Evolutionary conservation across 2,888 invertebrate genomes (phyloP).

Genomic region (Xestoiulus laeticollis): DNA sequence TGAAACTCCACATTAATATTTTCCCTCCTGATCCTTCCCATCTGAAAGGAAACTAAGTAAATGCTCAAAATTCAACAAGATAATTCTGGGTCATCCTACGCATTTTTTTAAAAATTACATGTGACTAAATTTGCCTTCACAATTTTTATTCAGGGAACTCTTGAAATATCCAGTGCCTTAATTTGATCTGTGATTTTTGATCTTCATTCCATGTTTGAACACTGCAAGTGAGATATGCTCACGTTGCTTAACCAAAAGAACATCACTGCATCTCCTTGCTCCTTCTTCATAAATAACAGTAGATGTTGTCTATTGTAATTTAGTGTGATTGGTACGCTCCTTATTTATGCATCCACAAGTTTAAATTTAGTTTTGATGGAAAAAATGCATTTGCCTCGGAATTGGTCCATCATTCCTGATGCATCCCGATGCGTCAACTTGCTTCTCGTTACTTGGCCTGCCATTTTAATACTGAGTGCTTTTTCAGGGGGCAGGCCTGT

Average conservation of each 20-base stretch:
- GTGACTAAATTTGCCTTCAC: background rate
- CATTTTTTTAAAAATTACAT: background rate
- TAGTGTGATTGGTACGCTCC: conserved; percentile 30
- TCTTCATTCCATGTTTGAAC: conserved; percentile 1
- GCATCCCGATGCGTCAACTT: conserved; percentile 31
- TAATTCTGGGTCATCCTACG: too few species aligned
- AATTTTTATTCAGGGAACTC: background rate
- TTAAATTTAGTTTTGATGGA: conserved; percentile 24
- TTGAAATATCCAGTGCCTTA: background rate
- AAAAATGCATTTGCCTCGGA: conserved; percentile 43
- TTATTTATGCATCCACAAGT: conserved; percentile 40
- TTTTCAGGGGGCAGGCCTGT: conserved; percentile 12
- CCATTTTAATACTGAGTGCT: conserved; percentile 43
- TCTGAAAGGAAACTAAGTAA: too few species aligned
- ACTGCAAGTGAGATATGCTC: background rate
- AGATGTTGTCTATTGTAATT: conserved; percentile 41
- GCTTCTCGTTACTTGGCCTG: conserved; percentile 30
- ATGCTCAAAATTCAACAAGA: too few species aligned
- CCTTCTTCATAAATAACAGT: background rate
- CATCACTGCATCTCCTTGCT: background rate
- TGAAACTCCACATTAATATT: too few species aligned
- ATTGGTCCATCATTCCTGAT: conserved; percentile 39
- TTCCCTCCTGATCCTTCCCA: too few species aligned
- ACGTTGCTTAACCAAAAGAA: background rate
- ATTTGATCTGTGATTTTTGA: background rate